Percentiles rank a stretch among this genome's conserved stretches.
These are phyloP conservation scores for Elephantulus edwardii DNA, from an alignment of 2,113 vertebrate species.

Conservation along the genomic window DNA sequence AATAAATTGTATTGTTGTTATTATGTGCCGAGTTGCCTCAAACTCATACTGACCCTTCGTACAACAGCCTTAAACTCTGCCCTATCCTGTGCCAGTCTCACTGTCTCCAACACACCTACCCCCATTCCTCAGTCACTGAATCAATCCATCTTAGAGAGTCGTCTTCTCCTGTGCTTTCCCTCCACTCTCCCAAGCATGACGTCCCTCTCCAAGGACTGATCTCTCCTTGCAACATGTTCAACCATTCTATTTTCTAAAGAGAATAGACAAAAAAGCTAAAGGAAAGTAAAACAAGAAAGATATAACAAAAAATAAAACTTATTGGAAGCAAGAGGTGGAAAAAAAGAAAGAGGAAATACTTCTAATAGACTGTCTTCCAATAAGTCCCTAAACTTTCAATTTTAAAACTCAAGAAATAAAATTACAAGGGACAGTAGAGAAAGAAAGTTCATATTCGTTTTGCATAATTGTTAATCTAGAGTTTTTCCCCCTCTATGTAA, in stretches of 20 bases:
- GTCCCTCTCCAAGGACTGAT: too few species aligned
- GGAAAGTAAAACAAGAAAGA: neutral
- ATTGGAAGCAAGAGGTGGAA: neutral
- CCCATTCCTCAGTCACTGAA: too few species aligned
- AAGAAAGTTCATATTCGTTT: conserved; percentile 65
- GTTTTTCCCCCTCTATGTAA: conserved; percentile 18
- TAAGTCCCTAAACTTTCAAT: conserved; percentile 24
- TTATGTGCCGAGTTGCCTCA: too few species aligned
- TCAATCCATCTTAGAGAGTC: too few species aligned
- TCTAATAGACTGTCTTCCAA: neutral
- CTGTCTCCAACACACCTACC: too few species aligned
- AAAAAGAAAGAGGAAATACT: neutral
- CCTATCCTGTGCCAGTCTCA: too few species aligned
- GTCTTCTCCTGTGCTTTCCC: too few species aligned
- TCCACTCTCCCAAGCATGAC: too few species aligned
- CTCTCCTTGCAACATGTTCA: too few species aligned
- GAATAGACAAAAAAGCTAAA: neutral
- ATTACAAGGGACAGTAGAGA: conserved; percentile 32
- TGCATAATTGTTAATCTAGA: conserved; percentile 46
- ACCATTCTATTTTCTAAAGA: neutral
- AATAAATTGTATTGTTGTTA: neutral
- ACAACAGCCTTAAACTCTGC: too few species aligned
- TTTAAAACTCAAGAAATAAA: conserved; percentile 51
- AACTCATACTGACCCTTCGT: too few species aligned
- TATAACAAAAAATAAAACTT: neutral